Conservation (phyloP, 1,140 invertebrate genomes). For the Sinonovacula constricta region DNA sequence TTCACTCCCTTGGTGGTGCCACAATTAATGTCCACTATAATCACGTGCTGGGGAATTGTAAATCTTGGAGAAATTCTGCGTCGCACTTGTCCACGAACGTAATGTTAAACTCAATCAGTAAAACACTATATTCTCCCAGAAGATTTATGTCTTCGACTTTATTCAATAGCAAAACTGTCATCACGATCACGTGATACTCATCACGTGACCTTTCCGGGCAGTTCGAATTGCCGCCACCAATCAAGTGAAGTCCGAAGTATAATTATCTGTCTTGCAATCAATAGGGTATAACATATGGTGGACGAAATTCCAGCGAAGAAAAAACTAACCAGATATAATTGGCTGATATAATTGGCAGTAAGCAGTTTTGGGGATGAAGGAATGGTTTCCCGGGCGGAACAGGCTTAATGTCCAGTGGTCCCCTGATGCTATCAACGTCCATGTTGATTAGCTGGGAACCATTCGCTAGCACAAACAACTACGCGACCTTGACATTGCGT, state of each 20-base stretch:
- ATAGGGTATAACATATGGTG: not conserved
- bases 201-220: not conserved
- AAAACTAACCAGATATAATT: not conserved
- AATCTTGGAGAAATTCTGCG: conserved; percentile 33
- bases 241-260: not conserved
- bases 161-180: not conserved
- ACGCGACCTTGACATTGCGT: too few species aligned
- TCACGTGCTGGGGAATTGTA: conserved; percentile 50
- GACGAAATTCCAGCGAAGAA: not conserved
- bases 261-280: not conserved
- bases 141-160: conserved; percentile 5
- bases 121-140: conserved; percentile 52
- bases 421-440: not conserved
- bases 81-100: conserved; percentile 32
- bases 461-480: too few species aligned
- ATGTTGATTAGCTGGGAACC: too few species aligned
- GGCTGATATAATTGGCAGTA: too few species aligned
- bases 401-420: not conserved
- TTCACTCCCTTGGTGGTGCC: conserved; percentile 42
- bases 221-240: not conserved
- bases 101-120: conserved; percentile 50
- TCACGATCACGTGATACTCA: not conserved
- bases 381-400: not conserved
- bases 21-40: conserved; percentile 45
- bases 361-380: too few species aligned